Conservation (phyloP, 1,140 invertebrate species). For the Pseudachorutes palmiensis region DNA sequence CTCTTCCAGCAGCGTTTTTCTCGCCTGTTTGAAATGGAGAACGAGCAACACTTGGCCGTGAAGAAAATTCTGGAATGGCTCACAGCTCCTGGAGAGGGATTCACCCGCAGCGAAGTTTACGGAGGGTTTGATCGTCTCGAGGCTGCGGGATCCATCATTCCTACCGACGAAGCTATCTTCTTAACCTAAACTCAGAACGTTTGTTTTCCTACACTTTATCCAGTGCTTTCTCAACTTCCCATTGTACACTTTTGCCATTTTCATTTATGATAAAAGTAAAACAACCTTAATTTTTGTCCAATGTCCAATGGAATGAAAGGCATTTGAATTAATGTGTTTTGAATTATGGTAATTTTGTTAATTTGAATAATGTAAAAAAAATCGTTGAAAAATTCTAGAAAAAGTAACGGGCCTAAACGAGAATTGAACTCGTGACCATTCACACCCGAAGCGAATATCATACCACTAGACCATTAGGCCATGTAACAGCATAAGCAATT, state of each 20-base stretch:
- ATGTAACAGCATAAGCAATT: no score
- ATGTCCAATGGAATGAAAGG: no score
- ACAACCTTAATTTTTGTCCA: no score
- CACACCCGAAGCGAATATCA: no score
- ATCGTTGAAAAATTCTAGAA: no score
- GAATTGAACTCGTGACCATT: no score
- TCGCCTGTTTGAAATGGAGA: constrained; percentile 58
- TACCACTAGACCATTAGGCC: no score
- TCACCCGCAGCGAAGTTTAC: constrained; percentile 61
- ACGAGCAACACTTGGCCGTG: constrained; percentile 58
- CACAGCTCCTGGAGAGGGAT: constrained; percentile 51
- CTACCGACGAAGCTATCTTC: constrained; percentile 78
- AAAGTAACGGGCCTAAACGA: no score
- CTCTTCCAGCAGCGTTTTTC: constrained; percentile 57
- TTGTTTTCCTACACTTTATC: neutral
- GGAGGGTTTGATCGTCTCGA: constrained; percentile 74
- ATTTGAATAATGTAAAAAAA: no score
- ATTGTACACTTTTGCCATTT: neutral
- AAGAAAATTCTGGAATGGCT: constrained; percentile 52
- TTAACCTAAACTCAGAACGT: constrained; percentile 58
- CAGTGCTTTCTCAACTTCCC: neutral
- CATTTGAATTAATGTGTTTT: no score
- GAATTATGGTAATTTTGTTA: no score
- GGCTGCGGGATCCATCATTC: constrained; percentile 83
- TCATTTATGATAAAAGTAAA: no score